Evolutionary conservation across 1,140 invertebrate genomes (phyloP), one percentile per base, ranked within the genome.

Genomic region (Drosophila repletoides): DNA sequence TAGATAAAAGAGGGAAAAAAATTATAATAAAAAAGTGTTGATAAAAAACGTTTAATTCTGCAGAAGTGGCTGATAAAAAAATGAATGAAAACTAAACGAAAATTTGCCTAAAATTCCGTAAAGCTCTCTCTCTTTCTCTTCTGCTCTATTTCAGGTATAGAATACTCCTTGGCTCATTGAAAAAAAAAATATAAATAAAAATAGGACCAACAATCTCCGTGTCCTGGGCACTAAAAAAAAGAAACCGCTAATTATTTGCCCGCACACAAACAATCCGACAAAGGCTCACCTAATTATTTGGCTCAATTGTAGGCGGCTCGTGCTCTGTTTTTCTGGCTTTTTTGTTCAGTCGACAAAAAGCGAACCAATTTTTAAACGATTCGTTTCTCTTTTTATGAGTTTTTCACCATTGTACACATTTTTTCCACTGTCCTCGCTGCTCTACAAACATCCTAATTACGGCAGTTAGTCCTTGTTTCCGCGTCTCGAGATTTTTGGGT

Each of bases 371-470:
- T 86, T 84, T 86, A 74, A 63, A 74, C 68, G 66, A 74, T 80
- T 86, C 61, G 72, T 80, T 86, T 61, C 80, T 86, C 77, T 86
- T 86, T 86, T 86, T 86, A 86, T 86, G 81, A 87, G 75, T 87
- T 87, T 80, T 48, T 48, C 28, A 45, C 41, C 14, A 19, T 19
- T 40, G 17, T 21, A 40, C 17, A n/a, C n/a, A n/a, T n/a, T 45
- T 45, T 86, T 80, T 75, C 71, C 53, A 65, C 67, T 77, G 73
- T 83, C 22, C 24, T 7, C 15, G 34, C 45, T 73, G 63, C 75
- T 69, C 80, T 80, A 86, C 72, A 84, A 87, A 79, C 59, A 28
- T 68, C 72, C 80, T 86, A 86, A 86, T 86, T 86, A 75, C 68
- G 72, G 75, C 67, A 80, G 67, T 84, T 77, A 70, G 69, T 58